Percentiles rank a stretch among this genome's conserved stretches.
Evolutionary conservation across 2,888 invertebrate genomes (phyloP).

Genomic region (Macropis europaea): DNA sequence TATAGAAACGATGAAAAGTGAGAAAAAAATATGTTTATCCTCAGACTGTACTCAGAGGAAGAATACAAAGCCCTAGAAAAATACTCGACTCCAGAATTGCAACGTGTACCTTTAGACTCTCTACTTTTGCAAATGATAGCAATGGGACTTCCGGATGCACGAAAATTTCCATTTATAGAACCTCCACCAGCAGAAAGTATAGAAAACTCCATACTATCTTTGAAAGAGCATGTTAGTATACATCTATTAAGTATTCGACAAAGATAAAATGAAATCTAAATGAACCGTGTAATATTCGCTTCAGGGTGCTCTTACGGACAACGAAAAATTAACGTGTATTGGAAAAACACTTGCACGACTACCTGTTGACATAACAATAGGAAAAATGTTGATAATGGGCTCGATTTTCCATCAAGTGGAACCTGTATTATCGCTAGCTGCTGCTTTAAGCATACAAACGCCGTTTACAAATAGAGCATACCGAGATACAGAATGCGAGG

Average conservation of each 20-base stretch:
- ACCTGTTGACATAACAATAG: slow-evolving; percentile 96
- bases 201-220: slow-evolving; percentile 91
- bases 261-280: not conserved
- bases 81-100: slow-evolving; percentile 96
- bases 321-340: slow-evolving; percentile 91
- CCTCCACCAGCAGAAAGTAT: slow-evolving; percentile 92
- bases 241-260: not conserved
- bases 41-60: slow-evolving; percentile 90
- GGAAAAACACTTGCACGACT: slow-evolving; percentile 93
- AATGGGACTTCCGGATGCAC: slow-evolving; percentile 94
- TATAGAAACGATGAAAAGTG: not conserved
- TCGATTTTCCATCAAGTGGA: slow-evolving; percentile 93
- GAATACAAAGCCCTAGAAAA: slow-evolving; percentile 90
- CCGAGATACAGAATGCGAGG: slow-evolving; percentile 91
- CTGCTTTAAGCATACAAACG: slow-evolving; percentile 95
- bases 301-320: slow-evolving; percentile 89
- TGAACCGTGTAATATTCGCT: slow-evolving; percentile 55
- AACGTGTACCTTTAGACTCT: slow-evolving; percentile 95
- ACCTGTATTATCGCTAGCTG: slow-evolving; percentile 93
- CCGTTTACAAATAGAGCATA: slow-evolving; percentile 95
- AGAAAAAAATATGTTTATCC: slow-evolving; percentile 10
- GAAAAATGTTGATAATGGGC: slow-evolving; percentile 97
- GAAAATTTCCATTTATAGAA: slow-evolving; percentile 97
- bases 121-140: slow-evolving; percentile 95
- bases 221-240: slow-evolving; percentile 90